Conservation (phyloP, 1,140 invertebrate genomes). For the Drosophila ananassae region DNA sequence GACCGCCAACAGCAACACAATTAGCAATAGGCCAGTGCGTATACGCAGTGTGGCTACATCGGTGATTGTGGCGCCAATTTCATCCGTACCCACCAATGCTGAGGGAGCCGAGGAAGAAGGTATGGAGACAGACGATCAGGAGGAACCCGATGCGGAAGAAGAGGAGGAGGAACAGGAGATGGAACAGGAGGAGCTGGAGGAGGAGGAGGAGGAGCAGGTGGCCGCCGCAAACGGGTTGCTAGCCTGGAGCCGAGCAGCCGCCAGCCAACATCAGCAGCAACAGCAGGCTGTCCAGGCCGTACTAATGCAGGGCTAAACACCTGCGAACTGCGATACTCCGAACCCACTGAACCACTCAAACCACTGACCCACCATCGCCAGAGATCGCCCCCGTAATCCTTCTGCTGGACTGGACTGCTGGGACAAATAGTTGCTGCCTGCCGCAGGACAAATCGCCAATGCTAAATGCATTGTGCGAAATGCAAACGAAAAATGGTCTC, state of each 20-base stretch:
- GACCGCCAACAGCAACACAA: slow-evolving; percentile 52
- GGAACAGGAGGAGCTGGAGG: slow-evolving; percentile 13
- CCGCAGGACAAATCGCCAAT: slow-evolving; percentile 22
- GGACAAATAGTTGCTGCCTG: slow-evolving; percentile 7
- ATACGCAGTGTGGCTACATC: slow-evolving; percentile 80
- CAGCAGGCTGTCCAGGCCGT: slow-evolving; percentile 47
- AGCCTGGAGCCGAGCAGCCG: slow-evolving; percentile 68
- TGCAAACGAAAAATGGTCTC: slow-evolving; percentile 74
- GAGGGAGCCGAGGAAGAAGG: slow-evolving; percentile 19
- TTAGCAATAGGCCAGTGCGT: slow-evolving; percentile 52
- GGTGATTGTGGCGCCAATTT: slow-evolving; percentile 73
- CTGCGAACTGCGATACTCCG: not conserved
- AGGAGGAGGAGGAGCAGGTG: slow-evolving; percentile 44
- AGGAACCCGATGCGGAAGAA: slow-evolving; percentile 26
- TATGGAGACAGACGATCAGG: slow-evolving; percentile 3
- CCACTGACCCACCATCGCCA: slow-evolving; percentile 5
- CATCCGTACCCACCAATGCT: slow-evolving; percentile 24
- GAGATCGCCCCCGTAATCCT: not conserved
- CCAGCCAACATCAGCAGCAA: slow-evolving; percentile 57
- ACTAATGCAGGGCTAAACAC: slow-evolving; percentile 54
- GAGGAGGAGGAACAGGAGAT: slow-evolving; percentile 3
- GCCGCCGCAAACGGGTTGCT: slow-evolving; percentile 68
- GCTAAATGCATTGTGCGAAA: slow-evolving; percentile 37
- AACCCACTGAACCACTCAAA: not conserved
- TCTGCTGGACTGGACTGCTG: slow-evolving; percentile 1